These are phyloP conservation scores for Agriopis aurantiaria DNA, from an alignment of 2,888 invertebrate genomes.

Conservation along the genomic window DNA sequence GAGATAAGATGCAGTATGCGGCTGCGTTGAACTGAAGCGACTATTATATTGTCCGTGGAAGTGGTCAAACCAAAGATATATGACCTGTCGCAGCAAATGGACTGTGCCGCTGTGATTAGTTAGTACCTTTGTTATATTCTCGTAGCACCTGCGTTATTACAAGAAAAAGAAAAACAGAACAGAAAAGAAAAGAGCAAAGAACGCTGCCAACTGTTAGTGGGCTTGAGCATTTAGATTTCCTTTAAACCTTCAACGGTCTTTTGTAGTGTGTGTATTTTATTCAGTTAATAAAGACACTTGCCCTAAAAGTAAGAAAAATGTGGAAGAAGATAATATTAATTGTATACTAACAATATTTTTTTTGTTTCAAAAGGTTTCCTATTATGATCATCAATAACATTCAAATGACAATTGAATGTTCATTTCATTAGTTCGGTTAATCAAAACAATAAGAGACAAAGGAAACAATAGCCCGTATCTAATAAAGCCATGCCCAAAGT, in stretches of 20 bases:
- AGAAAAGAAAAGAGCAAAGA: no score
- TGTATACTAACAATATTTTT: background rate
- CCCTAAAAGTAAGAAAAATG: no score
- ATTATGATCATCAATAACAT: slow-evolving; percentile 17
- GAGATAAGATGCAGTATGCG: slow-evolving; percentile 38
- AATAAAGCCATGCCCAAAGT: slow-evolving; percentile 19
- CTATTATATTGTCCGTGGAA: slow-evolving; percentile 27
- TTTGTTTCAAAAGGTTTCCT: slow-evolving; percentile 2
- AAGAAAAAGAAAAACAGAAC: background rate
- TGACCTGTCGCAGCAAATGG: slow-evolving; percentile 32
- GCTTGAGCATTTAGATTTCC: no score
- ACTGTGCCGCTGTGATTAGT: slow-evolving; percentile 30
- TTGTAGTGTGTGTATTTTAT: no score
- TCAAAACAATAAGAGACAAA: slow-evolving; percentile 27
- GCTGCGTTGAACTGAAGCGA: slow-evolving; percentile 14
- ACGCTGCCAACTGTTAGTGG: no score
- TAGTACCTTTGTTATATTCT: slow-evolving; percentile 10
- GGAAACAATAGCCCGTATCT: slow-evolving; percentile 22
- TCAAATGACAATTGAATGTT: slow-evolving; percentile 13
- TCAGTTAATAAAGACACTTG: no score
- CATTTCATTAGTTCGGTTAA: slow-evolving; percentile 25
- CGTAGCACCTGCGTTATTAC: background rate
- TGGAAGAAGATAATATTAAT: no score
- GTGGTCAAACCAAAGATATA: slow-evolving; percentile 30
- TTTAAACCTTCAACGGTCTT: no score